These are phyloP conservation scores for Lota lota DNA, from an alignment of 2,113 vertebrate genomes.

Conservation along the genomic window DNA sequence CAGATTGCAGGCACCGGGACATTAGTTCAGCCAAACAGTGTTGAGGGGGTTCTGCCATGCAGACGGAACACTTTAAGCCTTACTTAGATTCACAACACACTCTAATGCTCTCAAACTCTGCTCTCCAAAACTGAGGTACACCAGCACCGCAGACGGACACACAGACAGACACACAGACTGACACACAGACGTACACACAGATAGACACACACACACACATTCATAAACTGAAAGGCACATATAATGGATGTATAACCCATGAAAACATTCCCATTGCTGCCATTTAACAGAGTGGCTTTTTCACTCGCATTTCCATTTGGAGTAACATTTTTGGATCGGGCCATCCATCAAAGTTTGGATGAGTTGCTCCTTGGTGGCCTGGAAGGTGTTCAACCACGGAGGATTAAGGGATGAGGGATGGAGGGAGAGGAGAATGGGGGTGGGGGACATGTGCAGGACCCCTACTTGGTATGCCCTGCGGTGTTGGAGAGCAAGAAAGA, in stretches of 20 bases:
- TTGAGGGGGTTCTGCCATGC: conserved; percentile 14
- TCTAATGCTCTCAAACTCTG: conserved; percentile 8
- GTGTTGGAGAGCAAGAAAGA: background rate
- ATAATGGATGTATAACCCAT: background rate
- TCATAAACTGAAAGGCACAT: background rate
- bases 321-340: conserved; percentile 27
- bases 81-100: conserved; percentile 20
- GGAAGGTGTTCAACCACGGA: conserved; percentile 46
- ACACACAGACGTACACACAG: background rate
- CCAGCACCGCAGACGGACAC: background rate
- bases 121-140: background rate
- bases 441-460: conserved; percentile 32
- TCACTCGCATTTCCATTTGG: conserved; percentile 31
- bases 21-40: conserved; percentile 20
- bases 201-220: background rate
- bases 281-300: conserved; percentile 22
- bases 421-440: background rate
- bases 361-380: conserved; percentile 32
- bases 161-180: background rate
- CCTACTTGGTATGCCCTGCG: conserved; percentile 28
- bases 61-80: conserved; percentile 19
- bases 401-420: conserved; percentile 44
- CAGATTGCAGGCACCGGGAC: conserved; percentile 4
- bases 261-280: conserved; percentile 12
- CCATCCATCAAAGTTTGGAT: conserved; percentile 45